Conservation (phyloP, 2,113 vertebrate genomes). For the Sinocyclocheilus rhinocerous region DNA sequence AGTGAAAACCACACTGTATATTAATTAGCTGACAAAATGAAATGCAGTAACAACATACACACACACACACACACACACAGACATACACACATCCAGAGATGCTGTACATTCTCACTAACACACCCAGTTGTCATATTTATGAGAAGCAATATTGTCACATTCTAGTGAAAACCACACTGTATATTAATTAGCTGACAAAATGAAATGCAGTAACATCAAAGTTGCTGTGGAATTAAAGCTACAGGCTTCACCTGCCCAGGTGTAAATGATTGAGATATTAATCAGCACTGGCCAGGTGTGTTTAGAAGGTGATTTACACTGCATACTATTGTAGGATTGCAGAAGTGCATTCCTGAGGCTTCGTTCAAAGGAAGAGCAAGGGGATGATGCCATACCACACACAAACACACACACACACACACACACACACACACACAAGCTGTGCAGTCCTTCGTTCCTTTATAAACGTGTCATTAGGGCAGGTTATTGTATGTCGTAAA, state of each 20-base stretch:
- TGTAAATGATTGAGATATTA: constrained; percentile 61
- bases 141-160: constrained; percentile 20
- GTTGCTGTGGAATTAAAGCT: constrained; percentile 21
- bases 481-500: constrained; percentile 33
- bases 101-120: constrained; percentile 14
- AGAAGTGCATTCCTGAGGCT: constrained; percentile 57
- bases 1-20: constrained; percentile 20
- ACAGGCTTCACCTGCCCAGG: constrained; percentile 51
- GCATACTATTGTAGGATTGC: constrained; percentile 54
- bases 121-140: constrained; percentile 25
- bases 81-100: constrained; percentile 14
- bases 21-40: constrained; percentile 34
- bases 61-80: constrained; percentile 13
- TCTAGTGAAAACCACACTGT: constrained; percentile 21
- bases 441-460: constrained; percentile 3
- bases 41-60: too few relatives aligned
- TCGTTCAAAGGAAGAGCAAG: constrained; percentile 35
- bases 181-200: constrained; percentile 32
- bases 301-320: constrained; percentile 45
- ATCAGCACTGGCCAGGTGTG: constrained; percentile 58
- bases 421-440: background rate
- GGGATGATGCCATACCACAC: background rate
- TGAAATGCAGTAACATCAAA: constrained; percentile 27
- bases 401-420: too few relatives aligned
- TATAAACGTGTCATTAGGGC: constrained; percentile 5